Evolutionary conservation across 2,888 invertebrate genomes (phyloP).

Genomic region (Xestia c-nigrum): DNA sequence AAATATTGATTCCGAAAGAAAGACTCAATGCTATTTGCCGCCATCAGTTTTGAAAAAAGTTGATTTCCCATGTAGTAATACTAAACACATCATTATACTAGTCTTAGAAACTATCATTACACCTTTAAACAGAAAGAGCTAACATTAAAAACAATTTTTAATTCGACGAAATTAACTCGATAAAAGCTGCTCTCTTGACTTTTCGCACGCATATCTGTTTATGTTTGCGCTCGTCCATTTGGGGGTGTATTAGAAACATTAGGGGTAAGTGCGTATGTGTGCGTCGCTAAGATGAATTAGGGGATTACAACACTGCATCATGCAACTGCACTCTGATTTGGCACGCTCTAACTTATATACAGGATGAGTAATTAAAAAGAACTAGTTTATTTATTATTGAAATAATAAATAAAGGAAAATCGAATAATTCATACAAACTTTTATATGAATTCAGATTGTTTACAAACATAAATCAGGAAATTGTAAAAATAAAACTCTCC

Average conservation of each 20-base stretch:
- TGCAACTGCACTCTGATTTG: slow-evolving; percentile 90
- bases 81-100: neutral
- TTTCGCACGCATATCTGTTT: slow-evolving; percentile 88
- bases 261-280: slow-evolving; percentile 73
- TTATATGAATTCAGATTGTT: neutral
- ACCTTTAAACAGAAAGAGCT: neutral
- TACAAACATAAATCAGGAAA: slow-evolving; percentile 22
- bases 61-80: too few relatives aligned
- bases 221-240: slow-evolving; percentile 83
- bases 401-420: neutral
- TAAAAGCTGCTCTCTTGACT: slow-evolving; percentile 83
- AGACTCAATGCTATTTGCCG: neutral
- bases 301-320: slow-evolving; percentile 88
- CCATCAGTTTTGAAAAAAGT: neutral
- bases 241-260: slow-evolving; percentile 84
- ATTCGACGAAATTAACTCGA: slow-evolving; percentile 78
- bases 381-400: neutral
- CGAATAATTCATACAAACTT: neutral
- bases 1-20: neutral
- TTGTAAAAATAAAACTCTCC: slow-evolving; percentile 16
- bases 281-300: slow-evolving; percentile 87
- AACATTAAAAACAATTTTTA: slow-evolving; percentile 55
- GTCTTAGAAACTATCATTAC: neutral
- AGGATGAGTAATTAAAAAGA: slow-evolving; percentile 73
- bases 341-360: slow-evolving; percentile 83